Evolutionary conservation across 2,797 vertebrate genomes (phyloP).

Genomic region (Sorex maritimensis): DNA sequence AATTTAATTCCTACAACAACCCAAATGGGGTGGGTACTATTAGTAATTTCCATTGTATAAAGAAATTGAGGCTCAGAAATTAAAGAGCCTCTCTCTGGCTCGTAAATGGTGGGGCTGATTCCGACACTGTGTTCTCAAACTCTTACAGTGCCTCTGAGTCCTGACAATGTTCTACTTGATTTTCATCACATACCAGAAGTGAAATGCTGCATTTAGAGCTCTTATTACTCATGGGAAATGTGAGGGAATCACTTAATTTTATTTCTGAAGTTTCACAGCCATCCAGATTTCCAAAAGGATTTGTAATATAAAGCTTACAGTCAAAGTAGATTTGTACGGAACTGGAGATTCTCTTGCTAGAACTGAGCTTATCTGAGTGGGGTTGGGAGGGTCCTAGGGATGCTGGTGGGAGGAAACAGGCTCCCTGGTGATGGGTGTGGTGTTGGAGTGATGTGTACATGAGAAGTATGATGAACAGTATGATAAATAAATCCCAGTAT

Average conservation of each 20-base stretch:
- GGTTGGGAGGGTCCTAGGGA: too few species aligned
- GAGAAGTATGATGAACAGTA: too few species aligned
- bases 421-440: too few species aligned
- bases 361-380: too few species aligned
- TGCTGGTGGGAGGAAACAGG: too few species aligned
- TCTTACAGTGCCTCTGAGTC: neutral
- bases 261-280: constrained; percentile 13
- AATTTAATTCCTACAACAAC: neutral
- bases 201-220: constrained; percentile 48
- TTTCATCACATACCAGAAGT: neutral
- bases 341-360: too few species aligned
- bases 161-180: constrained; percentile 34
- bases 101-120: constrained; percentile 11
- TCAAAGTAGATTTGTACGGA: constrained; percentile 45
- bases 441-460: too few species aligned
- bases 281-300: constrained; percentile 57
- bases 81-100: neutral
- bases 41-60: neutral
- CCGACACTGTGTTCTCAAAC: constrained; percentile 19
- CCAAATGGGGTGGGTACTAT: neutral
- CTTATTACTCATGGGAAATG: constrained; percentile 39
- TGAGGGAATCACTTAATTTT: constrained; percentile 42
- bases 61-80: constrained; percentile 56
- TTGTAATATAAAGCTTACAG: constrained; percentile 42
- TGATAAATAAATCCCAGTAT: too few species aligned